Percentiles rank a stretch among this genome's conserved stretches.
Conservation (phyloP, 2,797 vertebrate genomes). For the Pangasius larnaudii region DNA sequence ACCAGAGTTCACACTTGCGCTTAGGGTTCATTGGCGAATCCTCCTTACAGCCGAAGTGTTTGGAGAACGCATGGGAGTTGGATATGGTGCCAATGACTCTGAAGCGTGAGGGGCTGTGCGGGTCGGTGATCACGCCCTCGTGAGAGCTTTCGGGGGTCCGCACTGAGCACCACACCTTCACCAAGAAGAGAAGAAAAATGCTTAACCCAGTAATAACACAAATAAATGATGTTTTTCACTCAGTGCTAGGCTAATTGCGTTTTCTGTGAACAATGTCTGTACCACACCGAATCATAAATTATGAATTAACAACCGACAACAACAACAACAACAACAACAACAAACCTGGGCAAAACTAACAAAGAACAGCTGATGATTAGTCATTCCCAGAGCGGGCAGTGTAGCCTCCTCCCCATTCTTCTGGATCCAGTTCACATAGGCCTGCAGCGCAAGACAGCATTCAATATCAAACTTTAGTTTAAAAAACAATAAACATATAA, state of each 20-base stretch:
- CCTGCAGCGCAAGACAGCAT: constrained; percentile 71
- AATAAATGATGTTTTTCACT: neutral
- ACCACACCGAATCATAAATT: neutral
- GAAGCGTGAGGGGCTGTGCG: constrained; percentile 93
- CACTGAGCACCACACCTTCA: constrained; percentile 94
- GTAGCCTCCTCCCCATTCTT: constrained; percentile 87
- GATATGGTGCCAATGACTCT: constrained; percentile 93
- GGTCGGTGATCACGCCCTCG: constrained; percentile 93
- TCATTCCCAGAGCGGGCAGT: constrained; percentile 88
- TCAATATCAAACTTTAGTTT: neutral
- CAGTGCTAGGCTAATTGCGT: neutral
- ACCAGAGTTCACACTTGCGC: constrained; percentile 96
- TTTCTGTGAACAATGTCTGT: neutral
- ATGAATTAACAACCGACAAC: neutral
- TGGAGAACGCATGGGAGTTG: constrained; percentile 89
- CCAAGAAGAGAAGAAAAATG: constrained; percentile 2
- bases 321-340: constrained; percentile 30
- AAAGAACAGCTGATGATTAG: constrained; percentile 96
- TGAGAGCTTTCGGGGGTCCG: constrained; percentile 93
- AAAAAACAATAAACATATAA: neutral
- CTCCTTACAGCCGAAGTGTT: constrained; percentile 86
- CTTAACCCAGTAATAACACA: neutral
- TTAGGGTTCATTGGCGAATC: constrained; percentile 91
- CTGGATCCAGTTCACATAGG: constrained; percentile 91
- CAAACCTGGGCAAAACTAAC: constrained; percentile 95